Evolutionary conservation across 2,113 vertebrate species (phyloP).

Genomic region (Melanerpes aurifrons): DNA sequence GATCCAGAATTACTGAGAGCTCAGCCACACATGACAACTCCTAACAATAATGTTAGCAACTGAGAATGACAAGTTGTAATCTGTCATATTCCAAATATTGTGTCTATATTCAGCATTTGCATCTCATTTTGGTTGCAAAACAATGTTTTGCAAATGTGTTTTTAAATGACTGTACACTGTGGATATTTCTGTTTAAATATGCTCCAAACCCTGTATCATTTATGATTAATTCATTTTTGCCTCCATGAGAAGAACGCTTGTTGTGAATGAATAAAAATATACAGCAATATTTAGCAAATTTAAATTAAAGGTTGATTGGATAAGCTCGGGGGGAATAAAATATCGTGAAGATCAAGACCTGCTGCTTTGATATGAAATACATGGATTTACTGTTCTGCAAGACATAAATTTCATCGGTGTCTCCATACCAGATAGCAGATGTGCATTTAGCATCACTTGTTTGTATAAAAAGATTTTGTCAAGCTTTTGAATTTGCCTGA

Average conservation of each 20-base stretch:
- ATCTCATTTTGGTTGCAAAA: constrained; percentile 35
- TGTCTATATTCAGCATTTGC: constrained; percentile 14
- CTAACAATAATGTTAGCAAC: not conserved
- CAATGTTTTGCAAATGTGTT: not conserved
- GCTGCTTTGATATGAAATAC: constrained; percentile 20
- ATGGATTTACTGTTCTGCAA: not conserved
- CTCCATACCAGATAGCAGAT: not conserved
- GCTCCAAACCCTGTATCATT: not conserved
- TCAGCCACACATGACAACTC: not conserved
- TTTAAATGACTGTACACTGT: constrained; percentile 25
- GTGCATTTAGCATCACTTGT: not conserved
- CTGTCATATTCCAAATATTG: constrained; percentile 9
- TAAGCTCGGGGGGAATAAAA: not conserved
- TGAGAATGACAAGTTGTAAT: not conserved
- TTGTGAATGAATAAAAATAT: not conserved
- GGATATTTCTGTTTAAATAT: constrained; percentile 41
- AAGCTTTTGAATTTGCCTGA: not conserved
- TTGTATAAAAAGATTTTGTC: not conserved
- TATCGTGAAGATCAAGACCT: constrained; percentile 8
- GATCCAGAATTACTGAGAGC: not conserved
- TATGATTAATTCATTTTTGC: not conserved
- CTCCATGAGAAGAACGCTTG: not conserved
- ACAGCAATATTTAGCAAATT: constrained; percentile 14
- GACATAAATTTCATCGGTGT: not conserved
- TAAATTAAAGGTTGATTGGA: constrained; percentile 29